Conservation (phyloP, 2,888 invertebrate species). For the Nomada fucata region DNA sequence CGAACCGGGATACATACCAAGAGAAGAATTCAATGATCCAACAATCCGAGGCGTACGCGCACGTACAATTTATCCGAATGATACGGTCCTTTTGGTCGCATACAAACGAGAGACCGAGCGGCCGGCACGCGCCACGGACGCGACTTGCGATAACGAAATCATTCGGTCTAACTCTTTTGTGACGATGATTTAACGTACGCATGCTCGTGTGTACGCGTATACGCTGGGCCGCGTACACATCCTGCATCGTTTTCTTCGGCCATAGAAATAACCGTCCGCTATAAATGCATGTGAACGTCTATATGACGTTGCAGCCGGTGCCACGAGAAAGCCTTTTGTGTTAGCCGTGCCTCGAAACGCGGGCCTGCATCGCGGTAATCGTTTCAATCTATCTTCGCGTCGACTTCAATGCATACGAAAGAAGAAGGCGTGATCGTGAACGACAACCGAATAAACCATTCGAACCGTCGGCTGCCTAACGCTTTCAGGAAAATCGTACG, state of each 20-base stretch:
- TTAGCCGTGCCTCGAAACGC: not conserved
- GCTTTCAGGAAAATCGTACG: not conserved
- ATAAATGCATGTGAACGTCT: constrained; percentile 29
- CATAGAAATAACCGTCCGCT: constrained; percentile 16
- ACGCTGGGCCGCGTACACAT: not conserved
- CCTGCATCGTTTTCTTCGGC: not conserved
- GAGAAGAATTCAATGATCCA: constrained; percentile 52
- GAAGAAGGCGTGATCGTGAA: not conserved
- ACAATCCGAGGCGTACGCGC: constrained; percentile 51
- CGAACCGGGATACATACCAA: constrained; percentile 29
- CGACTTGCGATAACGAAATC: constrained; percentile 48
- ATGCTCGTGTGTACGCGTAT: not conserved
- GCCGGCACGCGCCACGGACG: constrained; percentile 60
- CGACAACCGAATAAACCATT: not conserved
- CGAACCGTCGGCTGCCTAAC: not conserved
- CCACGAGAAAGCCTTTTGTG: not conserved
- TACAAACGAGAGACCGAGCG: constrained; percentile 48
- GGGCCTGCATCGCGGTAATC: constrained; percentile 19
- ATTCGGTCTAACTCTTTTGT: constrained; percentile 4
- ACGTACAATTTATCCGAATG: constrained; percentile 64
- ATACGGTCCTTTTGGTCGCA: constrained; percentile 63
- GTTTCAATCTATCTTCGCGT: constrained; percentile 41
- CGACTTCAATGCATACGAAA: constrained; percentile 46
- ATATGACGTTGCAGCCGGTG: not conserved
- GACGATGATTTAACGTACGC: not conserved